Base-by-base conservation (phyloP, 2,888 invertebrate genomes). In the Bombyx huttoni region DNA sequence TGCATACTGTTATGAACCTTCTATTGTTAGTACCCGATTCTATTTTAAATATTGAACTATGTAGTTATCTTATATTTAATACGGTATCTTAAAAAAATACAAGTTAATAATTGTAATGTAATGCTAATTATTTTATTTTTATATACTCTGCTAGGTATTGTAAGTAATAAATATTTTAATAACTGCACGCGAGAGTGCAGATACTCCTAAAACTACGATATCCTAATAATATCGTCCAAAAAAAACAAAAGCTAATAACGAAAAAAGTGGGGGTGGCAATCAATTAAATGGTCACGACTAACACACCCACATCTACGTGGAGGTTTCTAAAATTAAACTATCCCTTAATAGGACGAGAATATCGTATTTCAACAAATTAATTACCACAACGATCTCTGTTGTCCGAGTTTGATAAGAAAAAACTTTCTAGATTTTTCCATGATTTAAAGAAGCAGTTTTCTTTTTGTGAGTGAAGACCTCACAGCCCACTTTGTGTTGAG, bases 381-480 rank as follows among this genome's bases (percentile, higher is more conserved):
- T 52, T 52, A 51, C 13, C 52, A 49, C 46, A 52, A 51, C 51
- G 49, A 49, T 50, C 50, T 59, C 54, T 24, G 48, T 54, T 55
- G 51, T 49, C 55, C 47, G 34, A 48, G 47, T 24, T 50, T 56
- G 61, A 58, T 59, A 57, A 57, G 49, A 52, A 56, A 54, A 53
- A 50, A 53, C 50, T 53, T 54, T 55, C 54, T 57, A 58, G 52
- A 54, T 51, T 48, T 55, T 51, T 40, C 7, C 40, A 40, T 40
- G 40, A 40, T 8, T 40, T 10, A 40, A 40, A 6, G 3, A 40
- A 40, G 12, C 40, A 40, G 40, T 40, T 10, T 10, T 10, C 12
- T 40, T 12, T 40, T 10, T 8, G 8, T 7, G 12, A 7, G 40
- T 10, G 40, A 40, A 40, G 8, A 12, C 40, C 12, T 40, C 8